Conservation (phyloP, 30 jellyfish, hydroid and myxozoan genomes). For the Turritopsis dohrnii region DNA sequence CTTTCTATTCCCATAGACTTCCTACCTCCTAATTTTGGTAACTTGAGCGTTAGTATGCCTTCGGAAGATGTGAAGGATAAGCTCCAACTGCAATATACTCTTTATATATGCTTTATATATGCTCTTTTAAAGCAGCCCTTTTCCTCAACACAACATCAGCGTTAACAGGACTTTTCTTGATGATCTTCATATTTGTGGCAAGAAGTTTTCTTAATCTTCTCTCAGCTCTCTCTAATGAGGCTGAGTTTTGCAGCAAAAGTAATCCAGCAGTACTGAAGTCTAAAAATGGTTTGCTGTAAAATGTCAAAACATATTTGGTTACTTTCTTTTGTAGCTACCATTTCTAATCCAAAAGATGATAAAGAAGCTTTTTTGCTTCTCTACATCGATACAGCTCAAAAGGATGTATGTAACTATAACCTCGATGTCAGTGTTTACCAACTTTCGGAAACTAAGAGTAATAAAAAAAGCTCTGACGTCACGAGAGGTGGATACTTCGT, state of each 20-base stretch:
- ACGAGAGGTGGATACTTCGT: conserved; percentile 39
- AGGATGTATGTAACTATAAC: background rate
- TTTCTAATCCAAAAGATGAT: conserved; percentile 83
- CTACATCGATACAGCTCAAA: conserved; percentile 23
- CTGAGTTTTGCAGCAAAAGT: no score
- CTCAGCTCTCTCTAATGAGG: no score
- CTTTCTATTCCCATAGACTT: background rate
- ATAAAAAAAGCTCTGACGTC: conserved; percentile 52
- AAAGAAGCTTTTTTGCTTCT: conserved; percentile 69
- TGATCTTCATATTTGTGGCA: no score
- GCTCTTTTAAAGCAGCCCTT: no score
- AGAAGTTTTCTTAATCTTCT: no score
- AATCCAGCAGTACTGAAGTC: no score
- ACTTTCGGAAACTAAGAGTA: conserved; percentile 47
- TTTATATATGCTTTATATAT: no score
- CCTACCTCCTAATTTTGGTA: background rate
- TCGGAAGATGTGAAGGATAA: background rate
- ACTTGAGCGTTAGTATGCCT: background rate
- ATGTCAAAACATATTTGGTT: no score
- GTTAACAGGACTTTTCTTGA: no score
- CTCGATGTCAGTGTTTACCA: conserved; percentile 48
- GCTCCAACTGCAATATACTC: background rate
- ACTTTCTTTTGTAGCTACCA: no score
- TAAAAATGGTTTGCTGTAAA: no score
- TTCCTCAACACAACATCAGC: no score